These are phyloP conservation scores for Drosophila stalkeri DNA, from an alignment of 2,888 invertebrate species.

Conservation along the genomic window DNA sequence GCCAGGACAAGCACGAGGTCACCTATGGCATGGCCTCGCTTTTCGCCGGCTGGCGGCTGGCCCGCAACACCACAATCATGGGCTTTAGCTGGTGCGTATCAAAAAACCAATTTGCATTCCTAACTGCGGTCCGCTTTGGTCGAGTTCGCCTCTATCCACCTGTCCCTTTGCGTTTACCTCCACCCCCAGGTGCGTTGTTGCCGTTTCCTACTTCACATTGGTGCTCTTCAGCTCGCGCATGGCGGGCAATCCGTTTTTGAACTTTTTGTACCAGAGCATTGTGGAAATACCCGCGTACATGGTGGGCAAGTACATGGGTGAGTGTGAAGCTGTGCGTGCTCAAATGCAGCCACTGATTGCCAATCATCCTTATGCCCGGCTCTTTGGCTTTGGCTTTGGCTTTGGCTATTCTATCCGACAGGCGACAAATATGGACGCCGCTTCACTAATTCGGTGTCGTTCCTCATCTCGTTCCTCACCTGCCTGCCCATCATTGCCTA, in stretches of 20 bases:
- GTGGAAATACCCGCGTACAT: conserved; percentile 89
- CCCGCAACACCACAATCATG: conserved; percentile 87
- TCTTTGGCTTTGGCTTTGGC: background rate
- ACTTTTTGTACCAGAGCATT: conserved; percentile 88
- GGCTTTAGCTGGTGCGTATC: conserved; percentile 86
- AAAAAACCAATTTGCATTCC: conserved; percentile 72
- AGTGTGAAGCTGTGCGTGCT: conserved; percentile 49
- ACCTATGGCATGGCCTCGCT: conserved; percentile 87
- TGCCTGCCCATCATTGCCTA: conserved; percentile 85
- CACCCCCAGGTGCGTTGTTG: conserved; percentile 85
- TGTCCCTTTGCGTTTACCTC: background rate
- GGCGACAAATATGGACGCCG: conserved; percentile 87
- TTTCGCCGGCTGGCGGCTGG: conserved; percentile 87
- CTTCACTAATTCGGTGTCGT: conserved; percentile 86
- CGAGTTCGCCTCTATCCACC: conserved; percentile 11
- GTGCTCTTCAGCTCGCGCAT: conserved; percentile 86
- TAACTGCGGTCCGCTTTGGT: conserved; percentile 54
- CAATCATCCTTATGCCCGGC: conserved; percentile 29
- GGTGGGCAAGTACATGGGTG: conserved; percentile 86
- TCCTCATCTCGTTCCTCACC: conserved; percentile 83
- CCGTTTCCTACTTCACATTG: conserved; percentile 86
- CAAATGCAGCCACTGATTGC: conserved; percentile 54
- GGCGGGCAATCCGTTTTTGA: conserved; percentile 88
- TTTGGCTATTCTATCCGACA: conserved; percentile 34
- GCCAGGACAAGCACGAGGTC: conserved; percentile 81